Evolutionary conservation across 2,888 invertebrate species (phyloP).

Genomic region (Balanococcus diminutus): DNA sequence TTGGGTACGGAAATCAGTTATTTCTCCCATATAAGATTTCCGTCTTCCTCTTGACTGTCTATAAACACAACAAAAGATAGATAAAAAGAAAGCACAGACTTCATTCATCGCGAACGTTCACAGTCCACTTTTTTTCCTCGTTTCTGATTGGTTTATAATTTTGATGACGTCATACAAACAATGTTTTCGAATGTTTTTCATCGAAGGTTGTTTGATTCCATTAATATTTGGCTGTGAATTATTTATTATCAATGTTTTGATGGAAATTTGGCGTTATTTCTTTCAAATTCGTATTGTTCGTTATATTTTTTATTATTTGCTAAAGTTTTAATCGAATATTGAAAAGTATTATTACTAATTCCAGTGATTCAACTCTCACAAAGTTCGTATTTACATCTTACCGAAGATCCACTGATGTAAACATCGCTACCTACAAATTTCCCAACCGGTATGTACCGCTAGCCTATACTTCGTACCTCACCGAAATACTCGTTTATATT

Average conservation of each 20-base stretch:
- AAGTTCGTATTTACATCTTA: background rate
- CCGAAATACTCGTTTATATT: background rate
- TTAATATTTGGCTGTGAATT: background rate
- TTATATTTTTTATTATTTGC: background rate
- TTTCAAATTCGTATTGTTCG: background rate
- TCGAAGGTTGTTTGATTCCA: background rate
- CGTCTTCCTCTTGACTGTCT: too few species aligned
- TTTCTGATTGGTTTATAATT: background rate
- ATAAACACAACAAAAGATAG: too few species aligned
- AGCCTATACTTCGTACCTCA: background rate
- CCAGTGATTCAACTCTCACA: background rate
- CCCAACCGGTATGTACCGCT: background rate
- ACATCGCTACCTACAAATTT: background rate
- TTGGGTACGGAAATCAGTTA: too few species aligned
- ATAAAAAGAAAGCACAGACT: too few species aligned
- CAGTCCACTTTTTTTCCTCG: too few species aligned
- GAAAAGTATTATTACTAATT: background rate
- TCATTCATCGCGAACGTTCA: too few species aligned
- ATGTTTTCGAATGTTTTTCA: background rate
- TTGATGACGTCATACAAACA: background rate
- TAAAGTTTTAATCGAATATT: background rate
- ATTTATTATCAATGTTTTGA: background rate
- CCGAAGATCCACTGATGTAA: background rate
- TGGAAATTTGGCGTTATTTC: background rate
- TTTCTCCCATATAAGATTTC: too few species aligned